Evolutionary conservation across 1,140 invertebrate species (phyloP), one percentile per base, ranked within the genome.

Genomic region (Drosophila oshimai): DNA sequence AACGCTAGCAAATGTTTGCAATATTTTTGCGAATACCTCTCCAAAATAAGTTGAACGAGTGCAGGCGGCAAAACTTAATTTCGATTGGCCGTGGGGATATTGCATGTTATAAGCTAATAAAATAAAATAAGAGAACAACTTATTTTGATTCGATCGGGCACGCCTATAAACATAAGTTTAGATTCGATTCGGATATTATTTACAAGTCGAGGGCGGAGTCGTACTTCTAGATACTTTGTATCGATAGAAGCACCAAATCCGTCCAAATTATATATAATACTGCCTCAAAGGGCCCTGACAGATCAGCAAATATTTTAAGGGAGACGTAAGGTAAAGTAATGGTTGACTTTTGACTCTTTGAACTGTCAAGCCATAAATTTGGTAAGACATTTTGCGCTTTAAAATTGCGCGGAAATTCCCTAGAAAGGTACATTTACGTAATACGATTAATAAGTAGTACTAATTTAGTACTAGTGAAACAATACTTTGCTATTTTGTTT

Each of bases 191-290:
- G 37, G 45, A 75, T 65, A 71, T 75, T 20, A 49, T 22, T 28
- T 47, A 80, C 76, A 75, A 37, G 28, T 69, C 18, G 42, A 47
- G 42, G 76, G 76, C 44, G 76, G 71, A 44, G 44, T 17, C 31
- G 51, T 20, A 13, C 20, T 29, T 6, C 12, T 7, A 64, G 42
- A 54, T 65, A 49, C 60, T 22, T 37, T 74, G 24, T 71, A 18
- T 29, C n/a, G 31, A 74, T 55, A 20, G 45, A 12, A 18, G 10
- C 5, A 12, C 26, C 24, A 5, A 18, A 58, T 60, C 13, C 36
- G 34, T 36, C 29, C 17, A 29, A 17, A 26, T 6, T 41, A 36
- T 26, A 60, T 49, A 28, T 39, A 44, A 34, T 15, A 15, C 9
- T 36, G 39, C 20, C 41, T 15, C 5, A 17, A 28, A 28, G 15